phyloP scores from a whole-genome alignment of 1,140 invertebrate species.

The Aphelinus atriplicis region DNA sequence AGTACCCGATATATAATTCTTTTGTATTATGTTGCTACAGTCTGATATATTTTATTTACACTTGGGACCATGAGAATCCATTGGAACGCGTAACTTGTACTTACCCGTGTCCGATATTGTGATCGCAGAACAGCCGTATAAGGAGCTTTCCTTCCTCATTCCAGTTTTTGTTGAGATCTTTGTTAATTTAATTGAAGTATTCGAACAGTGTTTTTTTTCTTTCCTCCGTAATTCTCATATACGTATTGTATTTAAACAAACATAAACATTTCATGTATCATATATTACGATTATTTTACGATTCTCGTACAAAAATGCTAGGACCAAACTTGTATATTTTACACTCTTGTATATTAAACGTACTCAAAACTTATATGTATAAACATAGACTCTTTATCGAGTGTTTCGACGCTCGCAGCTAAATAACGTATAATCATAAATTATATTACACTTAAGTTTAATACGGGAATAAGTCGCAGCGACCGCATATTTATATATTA shows the following conservation, averaged over 20 bases:
- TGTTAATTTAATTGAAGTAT: constrained; percentile 4
- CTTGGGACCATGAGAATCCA: too few relatives aligned
- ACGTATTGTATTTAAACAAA: constrained; percentile 24
- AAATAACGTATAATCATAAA: not conserved
- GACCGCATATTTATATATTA: not conserved
- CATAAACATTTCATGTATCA: constrained; percentile 10
- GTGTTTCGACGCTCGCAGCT: not conserved
- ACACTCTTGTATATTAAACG: constrained; percentile 26
- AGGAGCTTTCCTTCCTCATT: too few relatives aligned
- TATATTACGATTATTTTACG: not conserved
- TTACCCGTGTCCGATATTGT: too few relatives aligned
- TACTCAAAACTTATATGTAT: constrained; percentile 20
- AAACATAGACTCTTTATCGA: constrained; percentile 3
- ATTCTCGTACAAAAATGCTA: constrained; percentile 34
- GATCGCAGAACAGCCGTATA: too few relatives aligned
- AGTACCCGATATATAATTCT: too few relatives aligned
- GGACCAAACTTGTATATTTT: constrained; percentile 23
- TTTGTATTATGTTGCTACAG: too few relatives aligned
- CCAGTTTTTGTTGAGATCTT: not conserved
- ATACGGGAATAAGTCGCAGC: constrained; percentile 5
- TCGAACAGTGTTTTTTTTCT: not conserved
- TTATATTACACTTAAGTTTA: constrained; percentile 8
- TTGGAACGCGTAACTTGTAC: too few relatives aligned
- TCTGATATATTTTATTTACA: too few relatives aligned
- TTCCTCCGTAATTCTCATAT: constrained; percentile 9